Evolutionary conservation across 2,113 vertebrate species (phyloP).

Genomic region (Entomyzon cyanotis): DNA sequence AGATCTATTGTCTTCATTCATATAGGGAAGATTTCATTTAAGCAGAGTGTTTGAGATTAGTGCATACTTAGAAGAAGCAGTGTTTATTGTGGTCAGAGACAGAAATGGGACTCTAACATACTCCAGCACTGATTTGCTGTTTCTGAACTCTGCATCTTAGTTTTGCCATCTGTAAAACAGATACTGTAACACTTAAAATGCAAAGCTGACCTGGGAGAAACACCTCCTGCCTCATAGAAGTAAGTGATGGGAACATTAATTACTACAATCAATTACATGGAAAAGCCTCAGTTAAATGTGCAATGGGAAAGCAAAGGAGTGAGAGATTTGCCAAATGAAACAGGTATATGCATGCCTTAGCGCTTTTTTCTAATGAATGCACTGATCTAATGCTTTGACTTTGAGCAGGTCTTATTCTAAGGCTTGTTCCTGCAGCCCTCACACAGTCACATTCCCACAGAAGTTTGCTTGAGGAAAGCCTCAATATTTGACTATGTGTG

Average conservation of each 20-base stretch:
- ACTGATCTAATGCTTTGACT: not conserved
- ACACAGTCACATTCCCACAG: constrained; percentile 16
- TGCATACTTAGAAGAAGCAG: not conserved
- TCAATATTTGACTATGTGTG: not conserved
- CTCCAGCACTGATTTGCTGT: not conserved
- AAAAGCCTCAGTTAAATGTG: not conserved
- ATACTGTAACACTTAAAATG: not conserved
- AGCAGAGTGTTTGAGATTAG: not conserved
- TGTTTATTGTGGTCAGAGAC: not conserved
- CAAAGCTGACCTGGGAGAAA: not conserved
- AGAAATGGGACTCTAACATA: not conserved
- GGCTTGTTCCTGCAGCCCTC: not conserved
- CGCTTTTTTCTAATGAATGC: not conserved
- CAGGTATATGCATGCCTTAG: not conserved
- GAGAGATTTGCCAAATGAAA: not conserved
- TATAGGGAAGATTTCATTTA: not conserved
- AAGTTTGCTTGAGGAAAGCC: constrained; percentile 11
- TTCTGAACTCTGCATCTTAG: not conserved
- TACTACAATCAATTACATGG: not conserved
- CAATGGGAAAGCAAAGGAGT: not conserved
- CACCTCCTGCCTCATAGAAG: not conserved
- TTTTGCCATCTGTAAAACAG: not conserved
- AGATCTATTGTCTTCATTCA: not conserved
- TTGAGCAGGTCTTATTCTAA: not conserved
- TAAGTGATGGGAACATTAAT: not conserved